Conservation (phyloP, 2,888 invertebrate genomes). For the Ethmia dodecea region DNA sequence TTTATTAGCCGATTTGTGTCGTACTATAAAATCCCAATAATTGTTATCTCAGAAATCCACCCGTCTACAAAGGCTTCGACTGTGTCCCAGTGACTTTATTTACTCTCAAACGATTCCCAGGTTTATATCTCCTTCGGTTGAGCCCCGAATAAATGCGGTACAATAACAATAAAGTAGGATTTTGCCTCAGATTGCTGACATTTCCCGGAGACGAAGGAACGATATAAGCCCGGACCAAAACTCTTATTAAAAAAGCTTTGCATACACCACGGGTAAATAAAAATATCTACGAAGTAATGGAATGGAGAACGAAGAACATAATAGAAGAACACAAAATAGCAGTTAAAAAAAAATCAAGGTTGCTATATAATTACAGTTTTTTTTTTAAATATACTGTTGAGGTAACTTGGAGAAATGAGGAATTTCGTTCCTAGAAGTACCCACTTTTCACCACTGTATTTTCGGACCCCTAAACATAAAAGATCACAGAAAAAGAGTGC, state of each 20-base stretch:
- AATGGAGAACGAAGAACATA: too few relatives aligned
- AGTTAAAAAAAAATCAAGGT: too few relatives aligned
- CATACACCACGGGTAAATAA: slow-evolving; percentile 43
- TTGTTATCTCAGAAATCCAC: slow-evolving; percentile 57
- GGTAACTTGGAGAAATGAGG: too few relatives aligned
- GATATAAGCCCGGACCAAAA: slow-evolving; percentile 48
- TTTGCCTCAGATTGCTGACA: slow-evolving; percentile 67
- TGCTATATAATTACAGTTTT: too few relatives aligned
- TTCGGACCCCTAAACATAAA: too few relatives aligned
- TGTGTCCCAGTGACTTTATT: slow-evolving; percentile 48
- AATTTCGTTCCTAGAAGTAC: too few relatives aligned
- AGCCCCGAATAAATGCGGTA: slow-evolving; percentile 62
- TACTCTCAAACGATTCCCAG: slow-evolving; percentile 59
- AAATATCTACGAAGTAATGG: slow-evolving; percentile 31
- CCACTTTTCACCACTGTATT: too few relatives aligned
- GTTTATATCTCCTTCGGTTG: slow-evolving; percentile 58
- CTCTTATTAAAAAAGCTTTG: slow-evolving; percentile 67
- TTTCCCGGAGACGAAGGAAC: slow-evolving; percentile 58
- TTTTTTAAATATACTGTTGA: too few relatives aligned
- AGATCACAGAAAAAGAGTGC: too few relatives aligned
- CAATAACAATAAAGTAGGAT: slow-evolving; percentile 72
- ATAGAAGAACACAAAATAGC: too few relatives aligned
- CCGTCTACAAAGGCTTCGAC: slow-evolving; percentile 34
- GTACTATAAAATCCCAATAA: slow-evolving; percentile 53
- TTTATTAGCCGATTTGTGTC: slow-evolving; percentile 39